Evolutionary conservation across 2,888 invertebrate genomes (phyloP), one percentile per base, ranked within the genome.

Genomic region (Spodoptera littoralis): DNA sequence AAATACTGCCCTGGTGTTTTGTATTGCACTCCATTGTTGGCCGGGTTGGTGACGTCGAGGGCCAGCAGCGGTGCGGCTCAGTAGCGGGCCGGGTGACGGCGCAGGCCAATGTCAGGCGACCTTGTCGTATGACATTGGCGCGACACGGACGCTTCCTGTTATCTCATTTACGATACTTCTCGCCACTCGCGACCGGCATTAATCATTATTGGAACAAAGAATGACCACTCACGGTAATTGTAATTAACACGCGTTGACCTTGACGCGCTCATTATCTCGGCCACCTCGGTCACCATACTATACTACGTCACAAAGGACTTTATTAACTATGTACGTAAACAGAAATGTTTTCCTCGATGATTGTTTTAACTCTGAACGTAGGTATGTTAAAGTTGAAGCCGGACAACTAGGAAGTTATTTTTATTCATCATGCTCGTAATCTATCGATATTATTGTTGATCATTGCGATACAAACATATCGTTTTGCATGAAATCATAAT

Each of bases 121-220:
- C 92, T 93, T 92, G 92, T 78, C 74, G 75, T 76, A 77, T 91
- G 92, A 92, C 93, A 93, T 93, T 93, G 92, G 88, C 85, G 88
- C 86, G 84, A 80, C 88, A 88, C 87, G 90, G 90, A 88, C 90
- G 91, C 90, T 94, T 94, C 93, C 94, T 94, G 93, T 92, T 93
- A 92, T 93, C 94, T 92, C 92, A 89, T 88, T 88, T 87, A 87
- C 88, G 89, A 91, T 91, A 90, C 87, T 91, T 88, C 87, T 88
- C 90, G 89, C 84, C 89, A 85, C 87, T 90, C 87, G 89, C 92
- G 89, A 83, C 86, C 87, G 88, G 92, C 91, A 91, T 93, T 94
- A 90, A 92, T 94, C 92, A 92, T 89, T 93, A 93, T 91, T 92
- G 92, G 90, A 94, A 94, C 94, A 94, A 94, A 94, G 94, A 94